Evolutionary conservation across 2,797 vertebrate genomes (phyloP).

Genomic region (Gymnopithys bicolor): DNA sequence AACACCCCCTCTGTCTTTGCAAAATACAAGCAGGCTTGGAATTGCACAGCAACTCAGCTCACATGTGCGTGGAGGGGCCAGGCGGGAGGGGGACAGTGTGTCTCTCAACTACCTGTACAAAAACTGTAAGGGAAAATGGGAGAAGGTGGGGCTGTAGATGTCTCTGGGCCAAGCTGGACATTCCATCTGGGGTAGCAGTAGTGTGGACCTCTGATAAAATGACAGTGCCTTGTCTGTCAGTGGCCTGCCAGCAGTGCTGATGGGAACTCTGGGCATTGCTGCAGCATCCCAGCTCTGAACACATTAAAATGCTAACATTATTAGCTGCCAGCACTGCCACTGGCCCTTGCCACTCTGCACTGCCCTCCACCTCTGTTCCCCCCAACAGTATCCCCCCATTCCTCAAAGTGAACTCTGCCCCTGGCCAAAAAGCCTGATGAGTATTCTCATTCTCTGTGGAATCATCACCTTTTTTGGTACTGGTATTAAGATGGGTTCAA

Average conservation of each 20-base stretch:
- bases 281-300: neutral
- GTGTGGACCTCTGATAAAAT: neutral
- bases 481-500: neutral
- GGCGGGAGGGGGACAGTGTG: conserved; percentile 56
- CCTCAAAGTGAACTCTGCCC: neutral
- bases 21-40: conserved; percentile 60
- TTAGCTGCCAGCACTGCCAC: neutral
- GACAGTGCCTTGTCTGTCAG: neutral
- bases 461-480: neutral
- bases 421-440: neutral
- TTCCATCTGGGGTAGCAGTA: neutral
- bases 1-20: conserved; percentile 28
- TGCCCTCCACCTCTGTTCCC: neutral
- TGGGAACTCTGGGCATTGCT: neutral
- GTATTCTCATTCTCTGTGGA: neutral
- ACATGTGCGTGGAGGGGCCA: conserved; percentile 19
- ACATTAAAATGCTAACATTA: neutral
- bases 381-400: neutral
- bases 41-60: conserved; percentile 72
- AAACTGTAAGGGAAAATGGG: neutral
- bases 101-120: conserved; percentile 75
- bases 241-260: neutral
- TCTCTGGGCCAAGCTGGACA: neutral
- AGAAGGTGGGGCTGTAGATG: conserved; percentile 22
- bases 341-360: neutral